phyloP scores from a whole-genome alignment of 1,140 invertebrate genomes.

The Camponotus pennsylvanicus region DNA sequence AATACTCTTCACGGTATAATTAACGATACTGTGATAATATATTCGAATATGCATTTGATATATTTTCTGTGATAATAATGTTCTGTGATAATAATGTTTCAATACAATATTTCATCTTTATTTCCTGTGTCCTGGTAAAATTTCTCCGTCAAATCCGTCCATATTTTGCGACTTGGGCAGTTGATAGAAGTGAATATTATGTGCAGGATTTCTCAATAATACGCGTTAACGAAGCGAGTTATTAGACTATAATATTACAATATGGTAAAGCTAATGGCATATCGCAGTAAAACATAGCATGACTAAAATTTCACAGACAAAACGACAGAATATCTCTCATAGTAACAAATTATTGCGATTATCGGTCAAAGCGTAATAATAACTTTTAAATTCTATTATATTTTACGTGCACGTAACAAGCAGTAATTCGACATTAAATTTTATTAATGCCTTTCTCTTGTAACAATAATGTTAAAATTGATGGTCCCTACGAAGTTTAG shows the following conservation, averaged over 20 bases:
- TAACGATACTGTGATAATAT: background rate
- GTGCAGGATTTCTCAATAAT: conserved; percentile 16
- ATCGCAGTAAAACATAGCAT: conserved; percentile 41
- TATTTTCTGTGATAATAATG: background rate
- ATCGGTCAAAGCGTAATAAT: conserved; percentile 64
- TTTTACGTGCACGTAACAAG: background rate
- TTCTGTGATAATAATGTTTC: background rate
- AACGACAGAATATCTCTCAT: conserved; percentile 5
- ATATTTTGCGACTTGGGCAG: background rate
- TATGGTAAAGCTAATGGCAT: conserved; percentile 59
- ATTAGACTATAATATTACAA: conserved; percentile 22
- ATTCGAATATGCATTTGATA: background rate
- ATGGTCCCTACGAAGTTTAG: background rate
- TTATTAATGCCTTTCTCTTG: conserved; percentile 54
- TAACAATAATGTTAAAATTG: conserved; percentile 39
- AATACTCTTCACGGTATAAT: background rate
- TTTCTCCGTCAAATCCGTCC: background rate
- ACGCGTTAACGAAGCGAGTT: conserved; percentile 40
- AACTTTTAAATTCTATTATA: conserved; percentile 61
- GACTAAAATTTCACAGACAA: conserved; percentile 63
- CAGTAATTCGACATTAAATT: conserved; percentile 33
- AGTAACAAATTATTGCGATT: conserved; percentile 68
- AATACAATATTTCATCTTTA: background rate
- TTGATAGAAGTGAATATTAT: conserved; percentile 5
- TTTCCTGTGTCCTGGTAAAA: background rate